These are phyloP conservation scores for Drosophila leonis DNA, from an alignment of 2,888 invertebrate species.

Conservation along the genomic window DNA sequence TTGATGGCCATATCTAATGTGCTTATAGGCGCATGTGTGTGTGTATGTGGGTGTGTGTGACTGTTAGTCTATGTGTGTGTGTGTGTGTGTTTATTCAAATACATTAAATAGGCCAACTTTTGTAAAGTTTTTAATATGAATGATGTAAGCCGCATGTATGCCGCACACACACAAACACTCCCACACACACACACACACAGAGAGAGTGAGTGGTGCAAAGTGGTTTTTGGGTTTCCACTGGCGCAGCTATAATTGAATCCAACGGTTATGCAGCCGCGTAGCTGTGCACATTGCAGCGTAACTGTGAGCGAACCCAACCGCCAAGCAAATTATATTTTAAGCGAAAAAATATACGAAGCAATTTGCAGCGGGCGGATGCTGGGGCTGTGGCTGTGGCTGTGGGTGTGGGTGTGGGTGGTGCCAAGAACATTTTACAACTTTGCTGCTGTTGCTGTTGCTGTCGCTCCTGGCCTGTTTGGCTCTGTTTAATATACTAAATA, in stretches of 20 bases:
- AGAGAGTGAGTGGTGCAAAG: neutral
- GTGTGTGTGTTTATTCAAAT: slow-evolving; percentile 17
- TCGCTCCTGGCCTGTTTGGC: slow-evolving; percentile 21
- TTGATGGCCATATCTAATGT: slow-evolving; percentile 34
- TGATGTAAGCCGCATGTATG: slow-evolving; percentile 13
- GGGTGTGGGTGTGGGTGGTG: too few relatives aligned
- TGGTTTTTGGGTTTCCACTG: slow-evolving; percentile 31
- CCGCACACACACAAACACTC: neutral
- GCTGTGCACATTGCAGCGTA: slow-evolving; percentile 21
- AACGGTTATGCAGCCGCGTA: slow-evolving; percentile 55
- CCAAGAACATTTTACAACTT: slow-evolving; percentile 53
- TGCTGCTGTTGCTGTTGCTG: slow-evolving; percentile 11
- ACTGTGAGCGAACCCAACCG: slow-evolving; percentile 34
- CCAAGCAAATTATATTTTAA: slow-evolving; percentile 70
- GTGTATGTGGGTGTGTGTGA: neutral
- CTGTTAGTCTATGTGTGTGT: neutral
- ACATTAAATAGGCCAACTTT: slow-evolving; percentile 38
- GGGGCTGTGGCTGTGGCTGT: neutral
- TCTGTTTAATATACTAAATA: slow-evolving; percentile 25
- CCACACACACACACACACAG: neutral
- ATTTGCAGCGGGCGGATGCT: slow-evolving; percentile 45
- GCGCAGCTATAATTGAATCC: slow-evolving; percentile 70
- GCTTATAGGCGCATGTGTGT: slow-evolving; percentile 5
- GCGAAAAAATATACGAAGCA: slow-evolving; percentile 48
- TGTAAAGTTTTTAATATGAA: slow-evolving; percentile 19